Evolutionary conservation across 2,797 vertebrate genomes (phyloP), one percentile per base, ranked within the genome.

Genomic region (Enteromius mattozi): DNA sequence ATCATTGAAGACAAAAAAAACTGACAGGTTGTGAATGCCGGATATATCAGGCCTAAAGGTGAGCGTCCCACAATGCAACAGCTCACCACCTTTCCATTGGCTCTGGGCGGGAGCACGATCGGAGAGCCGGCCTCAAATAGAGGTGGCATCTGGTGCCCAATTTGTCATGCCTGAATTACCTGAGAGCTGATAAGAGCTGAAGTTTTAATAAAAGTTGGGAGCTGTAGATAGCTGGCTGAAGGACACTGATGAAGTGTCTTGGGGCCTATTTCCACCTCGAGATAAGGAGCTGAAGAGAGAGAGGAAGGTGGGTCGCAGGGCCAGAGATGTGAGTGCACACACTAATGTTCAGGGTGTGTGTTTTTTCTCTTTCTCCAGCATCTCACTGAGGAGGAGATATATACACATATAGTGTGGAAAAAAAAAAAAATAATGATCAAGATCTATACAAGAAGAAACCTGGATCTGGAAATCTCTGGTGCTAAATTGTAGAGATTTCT

Each of bases 121-220:
- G 90, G 93, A 92, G 93, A 93, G 92, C 92, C 90, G 89, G 93
- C 91, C 94, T 93, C 94, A 95, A 94, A 95, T 92, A 92, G 93
- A 95, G 94, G 94, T 95, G 94, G 94, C 94, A 95, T 95, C 94
- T 95, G 94, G 92, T 94, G 94, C 93, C 93, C 94, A 95, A 95
- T 96, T 95, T 95, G 94, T 96, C 94, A 95, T 94, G 94, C 93
- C 93, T 95, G 94, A 94, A 96, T 96, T 96, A 95, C 94, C 94
- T 93, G 91, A 92, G 93, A 94, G 93, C 94, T 94, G 95, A 96
- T 96, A 96, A 95, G 94, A 93, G 93, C 93, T 95, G 95, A 95
- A 96, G 94, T 96, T 96, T 96, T 96, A 96, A 95, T 96, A 95
- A 95, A 95, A 95, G 94, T 96, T 95, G 93, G 94, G 92, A 93